Evolutionary conservation across 2,888 invertebrate species (phyloP).

Genomic region (Drosophila pseudotalamancana): DNA sequence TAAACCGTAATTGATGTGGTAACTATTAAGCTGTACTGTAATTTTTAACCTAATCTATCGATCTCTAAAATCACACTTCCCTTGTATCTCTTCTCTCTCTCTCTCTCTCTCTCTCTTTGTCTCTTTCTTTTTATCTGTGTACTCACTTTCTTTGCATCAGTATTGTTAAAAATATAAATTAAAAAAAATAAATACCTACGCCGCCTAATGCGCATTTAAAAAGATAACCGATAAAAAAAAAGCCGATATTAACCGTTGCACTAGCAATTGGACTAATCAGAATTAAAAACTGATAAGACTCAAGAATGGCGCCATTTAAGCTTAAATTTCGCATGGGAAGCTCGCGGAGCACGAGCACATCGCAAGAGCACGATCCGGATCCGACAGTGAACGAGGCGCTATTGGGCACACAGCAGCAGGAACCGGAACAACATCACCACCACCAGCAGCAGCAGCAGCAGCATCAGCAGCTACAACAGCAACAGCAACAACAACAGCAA

Average conservation of each 20-base stretch:
- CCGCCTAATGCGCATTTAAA: slow-evolving; percentile 48
- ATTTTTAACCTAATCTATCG: slow-evolving; percentile 12
- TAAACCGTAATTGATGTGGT: slow-evolving; percentile 31
- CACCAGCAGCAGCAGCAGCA: slow-evolving; percentile 37
- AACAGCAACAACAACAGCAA: slow-evolving; percentile 62
- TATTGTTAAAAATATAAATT: slow-evolving; percentile 50
- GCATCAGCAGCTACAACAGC: slow-evolving; percentile 58
- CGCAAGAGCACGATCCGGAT: slow-evolving; percentile 84
- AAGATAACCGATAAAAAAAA: background rate
- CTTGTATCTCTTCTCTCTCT: slow-evolving; percentile 1
- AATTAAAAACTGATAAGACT: slow-evolving; percentile 2
- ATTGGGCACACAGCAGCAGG: slow-evolving; percentile 71
- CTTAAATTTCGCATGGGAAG: slow-evolving; percentile 84
- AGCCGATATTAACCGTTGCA: background rate
- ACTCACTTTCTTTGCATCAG: slow-evolving; percentile 45
- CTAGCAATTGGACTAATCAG: background rate
- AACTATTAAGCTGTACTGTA: slow-evolving; percentile 16
- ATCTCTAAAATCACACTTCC: background rate
- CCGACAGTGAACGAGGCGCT: slow-evolving; percentile 84
- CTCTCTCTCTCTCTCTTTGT: slow-evolving; percentile 4
- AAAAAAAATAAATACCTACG: slow-evolving; percentile 21
- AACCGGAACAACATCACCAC: slow-evolving; percentile 56
- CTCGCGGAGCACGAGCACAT: slow-evolving; percentile 84
- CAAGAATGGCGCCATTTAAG: slow-evolving; percentile 84
- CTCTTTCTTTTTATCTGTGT: slow-evolving; percentile 14